Conservation (phyloP, 1,140 invertebrate genomes). For the Varroa destructor region DNA sequence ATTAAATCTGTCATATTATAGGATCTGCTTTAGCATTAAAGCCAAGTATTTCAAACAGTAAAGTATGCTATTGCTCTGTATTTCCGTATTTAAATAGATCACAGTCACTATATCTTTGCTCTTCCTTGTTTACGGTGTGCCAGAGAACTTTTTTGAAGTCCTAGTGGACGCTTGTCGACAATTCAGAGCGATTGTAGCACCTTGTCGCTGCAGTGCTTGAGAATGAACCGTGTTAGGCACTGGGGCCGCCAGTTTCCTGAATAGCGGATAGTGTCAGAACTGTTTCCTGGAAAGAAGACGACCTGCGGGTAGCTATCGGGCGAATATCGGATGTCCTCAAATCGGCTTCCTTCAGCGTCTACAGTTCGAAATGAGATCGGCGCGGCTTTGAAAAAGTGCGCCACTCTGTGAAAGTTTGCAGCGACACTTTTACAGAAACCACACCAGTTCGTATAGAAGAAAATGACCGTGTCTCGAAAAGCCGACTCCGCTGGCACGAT, state of each 20-base stretch:
- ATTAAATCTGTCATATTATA: no score
- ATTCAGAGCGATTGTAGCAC: slow-evolving; percentile 9
- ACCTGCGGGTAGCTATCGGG: slow-evolving; percentile 20
- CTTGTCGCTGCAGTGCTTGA: slow-evolving; percentile 17
- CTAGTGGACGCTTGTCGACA: no score
- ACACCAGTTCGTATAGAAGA: slow-evolving; percentile 27
- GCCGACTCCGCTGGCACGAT: neutral
- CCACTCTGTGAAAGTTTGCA: slow-evolving; percentile 1
- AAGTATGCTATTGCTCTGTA: no score
- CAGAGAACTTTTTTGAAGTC: no score
- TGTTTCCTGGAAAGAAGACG: slow-evolving; percentile 17
- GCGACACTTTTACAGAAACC: slow-evolving; percentile 22
- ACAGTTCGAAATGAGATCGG: slow-evolving; percentile 16
- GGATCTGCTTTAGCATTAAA: no score
- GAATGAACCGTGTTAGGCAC: slow-evolving; percentile 13
- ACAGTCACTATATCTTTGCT: no score
- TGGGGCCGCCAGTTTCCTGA: slow-evolving; percentile 4
- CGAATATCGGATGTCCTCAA: neutral
- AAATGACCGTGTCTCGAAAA: neutral
- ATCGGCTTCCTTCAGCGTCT: slow-evolving; percentile 25
- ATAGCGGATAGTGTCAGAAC: slow-evolving; percentile 21
- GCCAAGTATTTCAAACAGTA: no score
- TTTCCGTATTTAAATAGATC: no score
- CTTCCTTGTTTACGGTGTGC: no score
- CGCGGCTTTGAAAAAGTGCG: neutral